Percentiles rank a stretch among this genome's conserved stretches.
Conservation (phyloP, 2,113 vertebrate genomes). For the Corythoichthys haematopterus region DNA sequence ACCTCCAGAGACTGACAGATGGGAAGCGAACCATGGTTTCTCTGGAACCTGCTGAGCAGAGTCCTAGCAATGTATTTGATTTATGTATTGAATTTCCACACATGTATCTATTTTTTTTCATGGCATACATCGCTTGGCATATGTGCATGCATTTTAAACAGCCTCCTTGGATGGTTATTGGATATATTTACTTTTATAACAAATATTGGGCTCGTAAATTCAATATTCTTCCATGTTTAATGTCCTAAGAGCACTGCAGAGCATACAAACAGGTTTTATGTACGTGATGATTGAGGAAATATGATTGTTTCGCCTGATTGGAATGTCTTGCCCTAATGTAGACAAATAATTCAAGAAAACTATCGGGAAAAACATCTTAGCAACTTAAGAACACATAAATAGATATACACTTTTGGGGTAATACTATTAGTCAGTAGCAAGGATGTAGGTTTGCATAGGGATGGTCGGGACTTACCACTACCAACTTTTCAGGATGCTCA, state of each 20-base stretch:
- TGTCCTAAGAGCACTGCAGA: background rate
- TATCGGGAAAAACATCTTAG: background rate
- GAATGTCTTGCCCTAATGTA: background rate
- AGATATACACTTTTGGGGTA: background rate
- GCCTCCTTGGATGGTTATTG: background rate
- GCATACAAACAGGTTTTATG: background rate
- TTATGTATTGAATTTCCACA: background rate
- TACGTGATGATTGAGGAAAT: background rate
- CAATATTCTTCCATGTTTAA: background rate
- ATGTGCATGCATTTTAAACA: background rate
- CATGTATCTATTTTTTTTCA: conserved; percentile 4
- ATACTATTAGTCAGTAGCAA: background rate
- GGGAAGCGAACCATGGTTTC: conserved; percentile 50
- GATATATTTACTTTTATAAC: background rate
- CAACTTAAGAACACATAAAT: background rate
- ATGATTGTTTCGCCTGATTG: background rate
- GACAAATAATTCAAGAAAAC: background rate
- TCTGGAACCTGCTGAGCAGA: conserved; percentile 45
- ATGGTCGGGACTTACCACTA: too few relatives aligned
- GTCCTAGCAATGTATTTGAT: conserved; percentile 24
- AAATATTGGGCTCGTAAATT: background rate
- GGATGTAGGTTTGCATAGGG: too few relatives aligned
- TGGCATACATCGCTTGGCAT: background rate
- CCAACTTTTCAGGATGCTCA: too few relatives aligned
- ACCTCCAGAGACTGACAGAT: conserved; percentile 60